These are phyloP conservation scores for Lepilemur ruficaudatus DNA, from an alignment of 2,797 vertebrate species.

Conservation along the genomic window DNA sequence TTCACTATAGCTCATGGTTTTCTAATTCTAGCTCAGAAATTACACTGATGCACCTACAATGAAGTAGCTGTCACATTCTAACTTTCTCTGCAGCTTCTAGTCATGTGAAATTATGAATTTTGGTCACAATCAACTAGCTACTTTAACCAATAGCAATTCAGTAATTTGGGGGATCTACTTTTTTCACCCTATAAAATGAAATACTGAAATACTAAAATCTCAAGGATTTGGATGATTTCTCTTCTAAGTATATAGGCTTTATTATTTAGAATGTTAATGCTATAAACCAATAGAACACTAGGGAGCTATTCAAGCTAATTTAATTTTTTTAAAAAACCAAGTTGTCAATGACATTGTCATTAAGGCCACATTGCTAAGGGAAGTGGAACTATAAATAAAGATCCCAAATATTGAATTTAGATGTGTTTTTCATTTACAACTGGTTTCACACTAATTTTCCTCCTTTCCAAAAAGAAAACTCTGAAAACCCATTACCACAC, in stretches of 20 bases:
- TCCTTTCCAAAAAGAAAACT: background rate
- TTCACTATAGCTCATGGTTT: background rate
- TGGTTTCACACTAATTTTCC: background rate
- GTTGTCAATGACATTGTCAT: background rate
- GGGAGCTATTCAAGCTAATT: background rate
- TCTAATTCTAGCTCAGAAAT: background rate
- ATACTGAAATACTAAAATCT: background rate
- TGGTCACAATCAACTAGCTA: background rate
- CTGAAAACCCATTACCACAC: background rate
- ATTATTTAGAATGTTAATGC: background rate
- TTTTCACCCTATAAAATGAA: background rate
- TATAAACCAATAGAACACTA: background rate
- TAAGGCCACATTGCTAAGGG: background rate
- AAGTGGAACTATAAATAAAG: background rate
- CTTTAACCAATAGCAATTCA: background rate
- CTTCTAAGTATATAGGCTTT: background rate
- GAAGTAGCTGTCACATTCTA: fast-evolving
- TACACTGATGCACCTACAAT: background rate
- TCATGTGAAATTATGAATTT: background rate
- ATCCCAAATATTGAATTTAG: background rate
- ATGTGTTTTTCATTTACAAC: background rate
- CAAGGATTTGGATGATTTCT: background rate
- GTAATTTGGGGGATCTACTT: background rate
- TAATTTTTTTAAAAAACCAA: constrained; percentile 22
- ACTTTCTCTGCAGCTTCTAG: background rate